Evolutionary conservation across 2,888 invertebrate species (phyloP).

Genomic region (Thalpophila matura): DNA sequence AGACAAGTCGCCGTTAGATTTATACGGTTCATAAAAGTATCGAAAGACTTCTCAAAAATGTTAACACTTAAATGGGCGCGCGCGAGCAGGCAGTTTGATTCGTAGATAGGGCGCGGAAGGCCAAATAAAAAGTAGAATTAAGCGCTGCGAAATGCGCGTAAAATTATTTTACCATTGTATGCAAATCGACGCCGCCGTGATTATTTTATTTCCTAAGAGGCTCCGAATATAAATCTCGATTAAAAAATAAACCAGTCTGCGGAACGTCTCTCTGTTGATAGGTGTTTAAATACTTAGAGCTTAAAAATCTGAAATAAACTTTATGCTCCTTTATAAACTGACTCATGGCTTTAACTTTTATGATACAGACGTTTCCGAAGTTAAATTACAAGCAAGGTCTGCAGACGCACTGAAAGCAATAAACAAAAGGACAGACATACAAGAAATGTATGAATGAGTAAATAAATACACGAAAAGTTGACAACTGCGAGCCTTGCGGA

Average conservation of each 20-base stretch:
- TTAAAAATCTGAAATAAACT: constrained; percentile 57
- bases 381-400: constrained; percentile 55
- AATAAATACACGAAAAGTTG: constrained; percentile 82
- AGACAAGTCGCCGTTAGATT: constrained; percentile 48
- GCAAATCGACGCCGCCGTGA: constrained; percentile 89
- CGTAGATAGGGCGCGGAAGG: constrained; percentile 89
- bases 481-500: constrained; percentile 74
- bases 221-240: constrained; percentile 88
- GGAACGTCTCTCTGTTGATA: constrained; percentile 80
- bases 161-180: constrained; percentile 91
- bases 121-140: constrained; percentile 90
- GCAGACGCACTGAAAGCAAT: constrained; percentile 65
- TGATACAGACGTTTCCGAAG: constrained; percentile 68
- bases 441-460: constrained; percentile 83
- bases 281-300: constrained; percentile 75
- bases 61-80: constrained; percentile 87
- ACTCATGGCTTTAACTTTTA: constrained; percentile 67
- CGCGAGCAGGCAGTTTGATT: constrained; percentile 86
- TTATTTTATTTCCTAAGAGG: constrained; percentile 91
- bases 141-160: constrained; percentile 90
- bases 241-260: constrained; percentile 83
- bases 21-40: constrained; percentile 68
- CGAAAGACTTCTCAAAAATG: constrained; percentile 79
- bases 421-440: constrained; percentile 76
- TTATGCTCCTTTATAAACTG: constrained; percentile 60